Evolutionary conservation across 2,113 vertebrate genomes (phyloP), one percentile per base, ranked within the genome.

Genomic region (Amphilophus citrinellus): DNA sequence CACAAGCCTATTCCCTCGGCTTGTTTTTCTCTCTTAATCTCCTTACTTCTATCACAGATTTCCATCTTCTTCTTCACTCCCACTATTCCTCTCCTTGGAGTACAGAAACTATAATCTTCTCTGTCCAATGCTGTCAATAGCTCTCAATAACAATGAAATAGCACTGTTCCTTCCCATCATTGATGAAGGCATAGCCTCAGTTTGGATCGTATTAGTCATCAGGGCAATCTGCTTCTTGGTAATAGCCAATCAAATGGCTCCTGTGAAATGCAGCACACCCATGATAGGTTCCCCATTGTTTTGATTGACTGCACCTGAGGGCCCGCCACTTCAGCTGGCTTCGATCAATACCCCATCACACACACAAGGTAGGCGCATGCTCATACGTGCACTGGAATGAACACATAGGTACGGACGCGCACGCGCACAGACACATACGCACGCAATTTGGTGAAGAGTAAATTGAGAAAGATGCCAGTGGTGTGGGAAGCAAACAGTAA

Each of bases 221-320:
- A 88, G 60, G 75, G 88, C 89, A 90, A 93, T 93, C 94, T 90
- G 91, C 89, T 83, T 84, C 89, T 86, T 81, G 81, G 92, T 93
- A 95, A 94, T 94, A 94, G 90, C 94, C 95, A 95, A 94, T 95
- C 91, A 93, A 84, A 82, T 66, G 92, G 88, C 89, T 92, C 73
- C 82, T 62, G 77, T 87, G 86, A 90, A 92, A 93, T 81, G 89
- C 89, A 82, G 80, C 9, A 37, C 85, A 88, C 87, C 87, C 88
- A 63, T 93, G 93, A 94, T 93, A 94, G 89, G 86, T 83, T 90
- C 90, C 90, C 90, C 87, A 90, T 92, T 91, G 89, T 93, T 94
- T 95, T 95, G 94, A 96, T 93, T 91, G 93, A 96, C 91, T 92
- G 91, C 89, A 93, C 91, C 93, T 93, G 93, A 91, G 90, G 92